phyloP scores from a whole-genome alignment of 2,888 invertebrate species.

The Nysson spinosus region DNA sequence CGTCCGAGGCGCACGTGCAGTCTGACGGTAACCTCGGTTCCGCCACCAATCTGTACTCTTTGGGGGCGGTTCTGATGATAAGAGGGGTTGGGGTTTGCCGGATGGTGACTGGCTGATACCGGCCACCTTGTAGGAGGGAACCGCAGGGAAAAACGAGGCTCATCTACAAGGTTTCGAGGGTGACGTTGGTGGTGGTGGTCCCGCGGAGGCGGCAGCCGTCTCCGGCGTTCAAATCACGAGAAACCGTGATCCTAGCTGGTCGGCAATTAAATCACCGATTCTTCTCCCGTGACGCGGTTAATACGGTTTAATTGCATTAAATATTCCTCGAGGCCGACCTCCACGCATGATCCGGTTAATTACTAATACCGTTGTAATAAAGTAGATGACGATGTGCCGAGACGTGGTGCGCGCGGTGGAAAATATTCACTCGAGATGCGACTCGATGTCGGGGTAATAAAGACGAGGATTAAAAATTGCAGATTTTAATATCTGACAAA shows the following conservation, averaged over 20 bases:
- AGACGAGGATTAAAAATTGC: no score
- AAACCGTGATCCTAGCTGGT: slow-evolving; percentile 53
- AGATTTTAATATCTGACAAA: no score
- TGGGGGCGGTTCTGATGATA: slow-evolving; percentile 70
- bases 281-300: not conserved
- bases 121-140: slow-evolving; percentile 44
- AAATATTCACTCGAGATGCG: no score
- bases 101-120: slow-evolving; percentile 45
- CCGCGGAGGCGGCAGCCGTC: slow-evolving; percentile 39
- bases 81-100: slow-evolving; percentile 46
- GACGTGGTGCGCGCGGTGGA: no score
- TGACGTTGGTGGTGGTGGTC: slow-evolving; percentile 39
- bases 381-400: no score
- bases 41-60: slow-evolving; percentile 56
- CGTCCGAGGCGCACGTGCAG: slow-evolving; percentile 54
- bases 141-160: slow-evolving; percentile 44
- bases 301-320: no score
- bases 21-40: slow-evolving; percentile 45
- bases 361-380: no score
- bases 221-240: slow-evolving; percentile 76
- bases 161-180: slow-evolving; percentile 34
- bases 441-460: no score
- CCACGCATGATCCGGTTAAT: no score
- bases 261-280: not conserved
- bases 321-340: no score